Evolutionary conservation across 2,797 vertebrate species (phyloP), one percentile per base, ranked within the genome.

Genomic region (Tragopan temminckii): DNA sequence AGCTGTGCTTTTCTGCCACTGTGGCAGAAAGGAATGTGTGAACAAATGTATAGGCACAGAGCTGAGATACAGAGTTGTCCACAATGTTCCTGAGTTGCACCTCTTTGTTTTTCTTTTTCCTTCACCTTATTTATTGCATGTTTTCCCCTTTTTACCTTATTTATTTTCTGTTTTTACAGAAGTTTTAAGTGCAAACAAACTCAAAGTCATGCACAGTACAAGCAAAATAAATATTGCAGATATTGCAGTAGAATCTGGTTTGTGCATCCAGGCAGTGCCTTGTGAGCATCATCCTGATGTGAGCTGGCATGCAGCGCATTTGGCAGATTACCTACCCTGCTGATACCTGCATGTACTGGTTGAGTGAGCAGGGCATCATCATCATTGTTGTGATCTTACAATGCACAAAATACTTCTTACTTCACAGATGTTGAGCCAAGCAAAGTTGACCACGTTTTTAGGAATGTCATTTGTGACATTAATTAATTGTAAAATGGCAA

Each of bases 181-280:
- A 45, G 17, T 58, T 63, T n/a, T 35, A 87, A 68, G 78, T 19
- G 4, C 7, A 4, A 68, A 57, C 7, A 27, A 46, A 42, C 42
- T 80, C 11, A 10, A 52, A 42, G 38, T 36, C 5, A 29, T 0
- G 0, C 15, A 36, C 7, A 29, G 8, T 1, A 64, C n/a, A 72
- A 6, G 14, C 38, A 46, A 63, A 89, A 23, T 8, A 55, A 55
- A 27, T 45, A 21, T 6, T 89, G 29, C 29, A 61, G 64, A 16
- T 36, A 27, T 2, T 7, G 12, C 57, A 61, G 29, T 57, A 50
- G 29, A 31, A 20, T 71, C 27, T 0, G 0, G 68, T 11, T 5
- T 81, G 36, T 3, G 7, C 19, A 66, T 82, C 50, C 42, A 72
- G 69, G 38, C 66, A 55, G 46, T 17, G 11, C 36, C 20, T 70